Base-by-base conservation (phyloP, 2,888 invertebrate species). In the Seira ritae region DNA sequence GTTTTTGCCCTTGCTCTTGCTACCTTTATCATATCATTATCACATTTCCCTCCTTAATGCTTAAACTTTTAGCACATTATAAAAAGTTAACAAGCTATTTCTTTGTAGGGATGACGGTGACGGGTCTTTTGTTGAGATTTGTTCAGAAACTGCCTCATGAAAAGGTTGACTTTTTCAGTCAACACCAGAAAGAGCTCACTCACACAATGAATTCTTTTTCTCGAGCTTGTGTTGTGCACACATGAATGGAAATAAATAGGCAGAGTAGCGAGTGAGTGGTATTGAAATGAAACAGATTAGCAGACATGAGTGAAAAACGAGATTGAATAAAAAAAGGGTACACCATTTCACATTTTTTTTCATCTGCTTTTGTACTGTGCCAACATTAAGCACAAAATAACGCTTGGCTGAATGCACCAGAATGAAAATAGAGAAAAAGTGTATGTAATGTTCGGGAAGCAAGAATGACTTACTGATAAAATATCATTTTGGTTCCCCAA, bases 231-330 rank as follows among this genome's bases (percentile, higher is more conserved):
- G 50, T 50, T 50, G 50, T 50, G 50, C 15, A 50, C 79, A 79
- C 72, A 79, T 72, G 79, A 79, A 72, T 55, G 72, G 50, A 31
- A 62, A 70, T 70, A 70, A 37, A 70, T 70, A 77, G 70, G 12
- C 50, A 50, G 17, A 50, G 50, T 50, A 50, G 50, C 50, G 50
- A 50, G 50, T 50, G 50, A 50, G 50, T 50, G 50, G 50, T 50
- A 50, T 50, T 50, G 50, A 50, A 50, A 50, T 50, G 50, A 50
- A 50, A 50, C 50, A 50, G 50, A 50, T 50, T 50, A 50, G 50
- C 17, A 12, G 50, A 50, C 50, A 50, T 50, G 50, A 50, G 50
- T 12, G 50, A 50, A 50, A 50, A n/a, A n/a, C 50, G 50, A 50
- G 50, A n/a, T 50, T n/a, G 15, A 50, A 12, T 50, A n/a, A n/a